A percentile compares a stretch with the other conserved stretches of the same genome.
These are phyloP conservation scores for Anniella stebbinsi DNA, from an alignment of 2,797 vertebrate species.

Conservation along the genomic window DNA sequence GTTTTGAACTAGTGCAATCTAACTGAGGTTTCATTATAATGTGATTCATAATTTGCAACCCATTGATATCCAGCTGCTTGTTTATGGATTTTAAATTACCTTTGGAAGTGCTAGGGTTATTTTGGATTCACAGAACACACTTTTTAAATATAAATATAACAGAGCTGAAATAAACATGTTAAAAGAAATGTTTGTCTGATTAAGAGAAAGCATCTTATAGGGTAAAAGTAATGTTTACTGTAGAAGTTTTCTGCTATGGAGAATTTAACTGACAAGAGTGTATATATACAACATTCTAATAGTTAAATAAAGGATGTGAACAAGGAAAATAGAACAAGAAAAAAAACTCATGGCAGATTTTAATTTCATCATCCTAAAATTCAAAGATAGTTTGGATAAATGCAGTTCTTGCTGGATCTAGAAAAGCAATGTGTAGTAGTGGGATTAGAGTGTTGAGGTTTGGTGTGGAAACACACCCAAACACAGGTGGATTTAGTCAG, in stretches of 20 bases:
- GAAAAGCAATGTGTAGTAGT: not conserved
- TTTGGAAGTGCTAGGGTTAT: not conserved
- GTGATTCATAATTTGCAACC: not conserved
- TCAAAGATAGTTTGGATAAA: not conserved
- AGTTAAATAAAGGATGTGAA: not conserved
- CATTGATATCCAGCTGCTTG: not conserved
- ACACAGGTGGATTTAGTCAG: not conserved
- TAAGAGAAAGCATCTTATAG: not conserved
- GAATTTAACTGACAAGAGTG: not conserved
- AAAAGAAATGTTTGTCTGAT: not conserved
- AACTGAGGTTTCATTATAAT: not conserved
- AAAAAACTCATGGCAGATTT: not conserved
- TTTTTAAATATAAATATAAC: not conserved
- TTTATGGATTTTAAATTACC: not conserved
- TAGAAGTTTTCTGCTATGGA: not conserved
- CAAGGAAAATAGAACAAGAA: not conserved
- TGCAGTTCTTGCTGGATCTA: not conserved
- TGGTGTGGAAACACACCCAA: not conserved
- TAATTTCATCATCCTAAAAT: slow-evolving; percentile 2
- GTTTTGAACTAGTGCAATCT: too few relatives aligned
- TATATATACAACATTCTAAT: not conserved
- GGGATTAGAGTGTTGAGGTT: not conserved
- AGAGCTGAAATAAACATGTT: slow-evolving; percentile 8
- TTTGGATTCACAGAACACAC: not conserved
- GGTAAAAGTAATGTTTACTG: not conserved